phyloP scores from a whole-genome alignment of 1,140 invertebrate species.

The Sycophila sp. region DNA sequence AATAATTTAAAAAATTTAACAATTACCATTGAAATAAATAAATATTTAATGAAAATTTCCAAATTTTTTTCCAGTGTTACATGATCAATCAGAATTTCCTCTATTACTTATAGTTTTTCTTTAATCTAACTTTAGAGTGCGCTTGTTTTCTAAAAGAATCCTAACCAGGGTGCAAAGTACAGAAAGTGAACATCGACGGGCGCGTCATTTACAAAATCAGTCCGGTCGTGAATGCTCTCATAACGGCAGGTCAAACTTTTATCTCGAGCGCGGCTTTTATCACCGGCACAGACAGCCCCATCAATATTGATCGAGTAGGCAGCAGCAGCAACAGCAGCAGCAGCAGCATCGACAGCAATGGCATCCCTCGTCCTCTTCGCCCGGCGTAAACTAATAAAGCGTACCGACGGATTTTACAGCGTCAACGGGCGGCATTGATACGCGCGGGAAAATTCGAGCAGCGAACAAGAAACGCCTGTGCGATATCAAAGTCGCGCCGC shows the following conservation, averaged over 20 bases:
- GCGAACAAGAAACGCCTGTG: not conserved
- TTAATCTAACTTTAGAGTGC: too few relatives aligned
- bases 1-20: too few relatives aligned
- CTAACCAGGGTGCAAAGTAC: too few relatives aligned
- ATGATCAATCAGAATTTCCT: too few relatives aligned
- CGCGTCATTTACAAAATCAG: constrained; percentile 18
- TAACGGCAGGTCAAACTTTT: constrained; percentile 1
- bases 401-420: constrained; percentile 1
- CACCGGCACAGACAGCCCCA: not conserved
- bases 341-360: not conserved
- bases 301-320: constrained; percentile 18
- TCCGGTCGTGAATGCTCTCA: constrained; percentile 1
- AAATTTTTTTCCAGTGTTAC: too few relatives aligned
- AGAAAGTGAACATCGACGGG: not conserved
- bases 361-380: not conserved
- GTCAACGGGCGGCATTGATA: not conserved
- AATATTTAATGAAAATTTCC: too few relatives aligned
- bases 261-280: constrained; percentile 19
- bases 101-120: too few relatives aligned
- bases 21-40: too few relatives aligned
- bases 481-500: constrained; percentile 3
- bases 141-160: too few relatives aligned
- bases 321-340: too few relatives aligned
- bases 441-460: constrained; percentile 6
- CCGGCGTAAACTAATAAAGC: constrained; percentile 10